A percentile compares a stretch with the other conserved stretches of the same genome.
Conservation (phyloP, 1,140 invertebrate species). For the Heliconius melpomene region DNA sequence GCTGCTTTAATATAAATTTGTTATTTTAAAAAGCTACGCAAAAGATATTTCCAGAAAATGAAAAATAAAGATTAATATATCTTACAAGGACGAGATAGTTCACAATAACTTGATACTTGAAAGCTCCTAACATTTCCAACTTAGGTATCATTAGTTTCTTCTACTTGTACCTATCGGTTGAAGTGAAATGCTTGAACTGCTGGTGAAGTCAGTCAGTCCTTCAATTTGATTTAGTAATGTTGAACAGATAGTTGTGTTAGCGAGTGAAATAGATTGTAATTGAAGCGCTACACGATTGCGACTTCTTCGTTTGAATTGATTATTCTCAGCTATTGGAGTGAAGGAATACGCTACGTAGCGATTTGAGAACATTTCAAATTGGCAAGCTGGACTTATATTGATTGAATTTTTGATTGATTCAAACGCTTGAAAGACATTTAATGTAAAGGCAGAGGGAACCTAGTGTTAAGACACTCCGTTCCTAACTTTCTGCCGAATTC, state of each 20-base stretch:
- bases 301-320: constrained; percentile 27
- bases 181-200: constrained; percentile 7
- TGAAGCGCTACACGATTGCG: constrained; percentile 27
- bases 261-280: constrained; percentile 20
- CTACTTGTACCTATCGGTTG: background rate
- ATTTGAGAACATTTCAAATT: constrained; percentile 25
- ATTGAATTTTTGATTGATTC: background rate
- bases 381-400: background rate
- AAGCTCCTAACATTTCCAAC: constrained; percentile 1
- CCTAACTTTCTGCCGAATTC: no score
- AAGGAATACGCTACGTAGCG: constrained; percentile 13
- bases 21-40: background rate
- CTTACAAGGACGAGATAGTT: background rate
- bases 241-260: constrained; percentile 6
- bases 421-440: background rate
- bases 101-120: background rate
- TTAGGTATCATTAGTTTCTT: constrained; percentile 1
- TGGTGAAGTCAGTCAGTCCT: background rate
- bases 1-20: background rate
- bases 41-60: background rate
- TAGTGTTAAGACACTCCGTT: no score
- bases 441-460: no score
- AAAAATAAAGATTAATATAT: background rate
- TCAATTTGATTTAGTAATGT: constrained; percentile 7
- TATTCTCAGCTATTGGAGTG: constrained; percentile 18